Percentiles rank a stretch among this genome's conserved stretches.
Conservation (phyloP, 2,113 vertebrate species). For the Paradoxurus hermaphroditus region DNA sequence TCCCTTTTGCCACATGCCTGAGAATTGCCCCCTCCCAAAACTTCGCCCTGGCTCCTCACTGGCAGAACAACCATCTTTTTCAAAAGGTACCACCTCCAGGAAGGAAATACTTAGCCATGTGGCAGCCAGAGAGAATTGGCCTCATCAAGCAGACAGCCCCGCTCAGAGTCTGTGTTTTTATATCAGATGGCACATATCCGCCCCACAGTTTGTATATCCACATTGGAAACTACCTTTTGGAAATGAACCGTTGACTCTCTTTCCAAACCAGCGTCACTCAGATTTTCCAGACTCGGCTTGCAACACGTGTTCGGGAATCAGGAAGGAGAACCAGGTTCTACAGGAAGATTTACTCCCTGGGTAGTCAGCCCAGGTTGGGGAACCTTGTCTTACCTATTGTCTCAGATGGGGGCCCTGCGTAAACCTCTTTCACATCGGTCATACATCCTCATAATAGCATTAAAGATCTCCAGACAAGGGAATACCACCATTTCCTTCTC, state of each 20-base stretch:
- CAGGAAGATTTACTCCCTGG: neutral
- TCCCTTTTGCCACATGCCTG: neutral
- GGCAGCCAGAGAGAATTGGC: neutral
- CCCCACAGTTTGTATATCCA: neutral
- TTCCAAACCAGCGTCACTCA: neutral
- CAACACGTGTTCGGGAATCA: neutral
- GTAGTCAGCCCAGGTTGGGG: neutral
- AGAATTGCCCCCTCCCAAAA: neutral
- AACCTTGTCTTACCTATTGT: neutral
- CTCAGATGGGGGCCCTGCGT: fast-evolving
- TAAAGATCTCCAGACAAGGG: neutral
- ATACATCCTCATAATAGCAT: neutral
- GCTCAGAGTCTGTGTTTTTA: neutral
- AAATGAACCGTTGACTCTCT: neutral
- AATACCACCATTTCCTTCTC: neutral
- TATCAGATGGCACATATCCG: neutral
- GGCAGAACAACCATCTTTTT: neutral
- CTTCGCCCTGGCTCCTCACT: neutral
- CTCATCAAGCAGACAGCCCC: neutral
- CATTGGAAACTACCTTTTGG: neutral
- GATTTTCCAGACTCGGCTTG: neutral
- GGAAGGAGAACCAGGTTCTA: neutral
- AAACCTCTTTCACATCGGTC: too few relatives aligned
- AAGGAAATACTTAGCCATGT: neutral
- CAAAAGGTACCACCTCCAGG: neutral